phyloP scores from a whole-genome alignment of 2,113 vertebrate species.

The Ageneiosus marmoratus region DNA sequence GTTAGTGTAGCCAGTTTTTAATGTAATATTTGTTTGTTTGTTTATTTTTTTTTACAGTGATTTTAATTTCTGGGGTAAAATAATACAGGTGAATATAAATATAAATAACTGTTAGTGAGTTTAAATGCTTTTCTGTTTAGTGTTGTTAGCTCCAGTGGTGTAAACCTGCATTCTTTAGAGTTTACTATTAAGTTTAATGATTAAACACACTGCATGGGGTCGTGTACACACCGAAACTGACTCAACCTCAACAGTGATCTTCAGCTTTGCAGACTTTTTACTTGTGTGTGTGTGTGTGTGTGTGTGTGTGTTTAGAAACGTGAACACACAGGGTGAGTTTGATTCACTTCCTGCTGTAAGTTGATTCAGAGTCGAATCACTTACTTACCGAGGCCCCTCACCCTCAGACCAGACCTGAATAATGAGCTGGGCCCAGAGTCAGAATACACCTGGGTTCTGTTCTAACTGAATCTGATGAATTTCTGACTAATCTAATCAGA shows the following conservation, averaged over 20 bases:
- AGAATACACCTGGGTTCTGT: too few species aligned
- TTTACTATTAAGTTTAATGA: slow-evolving; percentile 43
- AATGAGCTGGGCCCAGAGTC: too few species aligned
- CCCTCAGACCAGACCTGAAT: too few species aligned
- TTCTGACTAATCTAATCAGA: too few species aligned
- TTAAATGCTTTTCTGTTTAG: not conserved
- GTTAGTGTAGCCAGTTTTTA: too few species aligned
- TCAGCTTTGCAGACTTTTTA: not conserved
- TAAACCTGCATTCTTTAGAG: slow-evolving; percentile 23
- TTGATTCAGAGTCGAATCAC: too few species aligned
- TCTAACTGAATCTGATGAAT: too few species aligned
- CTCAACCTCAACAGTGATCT: not conserved
- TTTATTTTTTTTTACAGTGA: too few species aligned
- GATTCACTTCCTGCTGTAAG: not conserved
- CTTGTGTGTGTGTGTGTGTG: not conserved
- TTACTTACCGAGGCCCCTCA: too few species aligned
- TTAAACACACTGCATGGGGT: slow-evolving; percentile 50
- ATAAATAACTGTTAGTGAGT: not conserved
- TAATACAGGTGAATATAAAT: not conserved
- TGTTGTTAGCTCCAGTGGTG: not conserved
- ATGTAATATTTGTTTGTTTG: too few species aligned
- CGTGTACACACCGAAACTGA: slow-evolving; percentile 18
- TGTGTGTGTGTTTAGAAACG: not conserved
- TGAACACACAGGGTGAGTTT: too few species aligned
- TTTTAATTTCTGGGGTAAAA: not conserved